Evolutionary conservation across 2,113 vertebrate species (phyloP).

Genomic region (Poeciliopsis prolifica): DNA sequence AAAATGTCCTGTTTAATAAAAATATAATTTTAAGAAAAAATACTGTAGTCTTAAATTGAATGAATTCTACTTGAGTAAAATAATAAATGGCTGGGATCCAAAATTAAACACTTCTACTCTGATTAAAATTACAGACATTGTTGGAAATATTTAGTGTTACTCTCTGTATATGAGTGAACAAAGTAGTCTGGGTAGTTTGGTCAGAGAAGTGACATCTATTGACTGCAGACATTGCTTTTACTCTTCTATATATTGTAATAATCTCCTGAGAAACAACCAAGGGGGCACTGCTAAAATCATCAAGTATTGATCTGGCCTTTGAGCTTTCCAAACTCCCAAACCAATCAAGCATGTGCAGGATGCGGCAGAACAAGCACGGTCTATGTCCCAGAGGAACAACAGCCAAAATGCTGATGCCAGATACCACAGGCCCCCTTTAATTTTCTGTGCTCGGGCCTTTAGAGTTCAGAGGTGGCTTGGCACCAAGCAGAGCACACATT

Average conservation of each 20-base stretch:
- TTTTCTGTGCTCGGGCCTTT: not conserved
- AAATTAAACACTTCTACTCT: not conserved
- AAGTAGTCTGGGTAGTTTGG: not conserved
- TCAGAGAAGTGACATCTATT: not conserved
- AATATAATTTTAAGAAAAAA: not conserved
- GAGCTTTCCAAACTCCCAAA: not conserved
- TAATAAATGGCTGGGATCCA: not conserved
- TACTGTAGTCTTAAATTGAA: not conserved
- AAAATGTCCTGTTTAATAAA: constrained; percentile 9
- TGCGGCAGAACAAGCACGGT: not conserved
- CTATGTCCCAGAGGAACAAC: constrained; percentile 1
- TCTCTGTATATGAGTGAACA: not conserved
- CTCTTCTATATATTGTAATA: not conserved
- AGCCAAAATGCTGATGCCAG: constrained; percentile 1
- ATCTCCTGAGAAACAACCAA: not conserved
- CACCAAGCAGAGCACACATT: not conserved
- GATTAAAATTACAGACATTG: not conserved
- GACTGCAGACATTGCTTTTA: not conserved
- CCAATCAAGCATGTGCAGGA: not conserved
- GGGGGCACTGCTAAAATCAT: not conserved
- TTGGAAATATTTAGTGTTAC: not conserved
- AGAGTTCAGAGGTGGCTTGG: constrained; percentile 1
- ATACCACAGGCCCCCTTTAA: constrained; percentile 4
- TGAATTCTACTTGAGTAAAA: not conserved
- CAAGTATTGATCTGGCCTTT: not conserved